Evolutionary conservation across 2,113 vertebrate genomes (phyloP).

Genomic region (Numenius arquata): DNA sequence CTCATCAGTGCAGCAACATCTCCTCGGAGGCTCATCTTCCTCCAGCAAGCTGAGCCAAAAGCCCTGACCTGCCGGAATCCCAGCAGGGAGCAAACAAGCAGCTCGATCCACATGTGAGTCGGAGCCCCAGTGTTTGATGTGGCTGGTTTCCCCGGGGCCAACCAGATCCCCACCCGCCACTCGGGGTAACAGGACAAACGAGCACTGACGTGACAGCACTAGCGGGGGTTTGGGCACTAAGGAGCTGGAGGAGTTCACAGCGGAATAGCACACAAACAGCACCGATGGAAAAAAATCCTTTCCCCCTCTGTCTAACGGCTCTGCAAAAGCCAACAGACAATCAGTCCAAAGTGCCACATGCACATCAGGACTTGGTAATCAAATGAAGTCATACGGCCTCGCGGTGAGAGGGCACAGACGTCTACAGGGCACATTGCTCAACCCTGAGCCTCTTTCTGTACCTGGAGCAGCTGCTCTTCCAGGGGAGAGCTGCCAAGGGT

Average conservation of each 20-base stretch:
- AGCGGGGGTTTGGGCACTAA: neutral
- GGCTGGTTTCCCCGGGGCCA: neutral
- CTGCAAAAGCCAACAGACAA: neutral
- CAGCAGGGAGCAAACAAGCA: neutral
- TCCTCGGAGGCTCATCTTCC: neutral
- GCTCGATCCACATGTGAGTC: neutral
- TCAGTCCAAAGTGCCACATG: neutral
- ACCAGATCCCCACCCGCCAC: neutral
- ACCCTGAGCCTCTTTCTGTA: neutral
- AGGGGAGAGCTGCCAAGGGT: neutral
- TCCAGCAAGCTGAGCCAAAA: neutral
- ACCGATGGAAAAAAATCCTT: neutral
- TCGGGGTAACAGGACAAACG: neutral
- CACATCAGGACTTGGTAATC: neutral
- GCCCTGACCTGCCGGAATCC: neutral
- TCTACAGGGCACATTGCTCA: neutral
- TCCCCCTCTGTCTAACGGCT: neutral
- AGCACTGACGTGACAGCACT: neutral
- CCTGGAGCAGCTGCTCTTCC: neutral
- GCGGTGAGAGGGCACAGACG: neutral
- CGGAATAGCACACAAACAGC: neutral
- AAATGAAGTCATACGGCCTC: neutral
- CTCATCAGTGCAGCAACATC: neutral
- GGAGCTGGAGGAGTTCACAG: neutral
- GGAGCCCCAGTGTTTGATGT: rapidly evolving